These are phyloP conservation scores for Clarias magur DNA, from an alignment of 2,113 vertebrate species.

Conservation along the genomic window DNA sequence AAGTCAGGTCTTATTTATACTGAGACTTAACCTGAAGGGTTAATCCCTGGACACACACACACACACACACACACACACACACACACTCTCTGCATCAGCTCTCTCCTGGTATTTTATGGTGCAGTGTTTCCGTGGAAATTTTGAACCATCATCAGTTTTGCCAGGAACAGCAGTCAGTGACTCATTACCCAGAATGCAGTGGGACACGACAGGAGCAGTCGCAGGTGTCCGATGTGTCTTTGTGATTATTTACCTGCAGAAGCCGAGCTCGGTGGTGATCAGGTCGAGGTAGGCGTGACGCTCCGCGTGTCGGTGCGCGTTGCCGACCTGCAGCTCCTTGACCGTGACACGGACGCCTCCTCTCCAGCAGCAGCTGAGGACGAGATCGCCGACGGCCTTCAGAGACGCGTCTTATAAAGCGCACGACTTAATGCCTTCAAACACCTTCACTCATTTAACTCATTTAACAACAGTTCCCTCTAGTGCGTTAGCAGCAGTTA, in stretches of 20 bases:
- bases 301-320: constrained; percentile 56
- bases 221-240: not conserved
- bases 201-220: not conserved
- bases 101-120: not conserved
- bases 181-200: not conserved
- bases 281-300: constrained; percentile 70
- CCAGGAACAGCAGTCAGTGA: not conserved
- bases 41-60: not conserved
- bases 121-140: constrained; percentile 5
- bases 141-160: not conserved
- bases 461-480: not conserved
- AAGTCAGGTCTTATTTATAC: not conserved
- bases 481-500: not conserved
- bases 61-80: not conserved
- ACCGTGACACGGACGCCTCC: constrained; percentile 80
- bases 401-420: not conserved
- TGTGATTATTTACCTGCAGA: constrained; percentile 71
- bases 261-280: constrained; percentile 78
- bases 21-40: not conserved
- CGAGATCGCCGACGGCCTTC: not conserved
- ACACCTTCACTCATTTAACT: not conserved
- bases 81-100: not conserved
- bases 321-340: constrained; percentile 70
- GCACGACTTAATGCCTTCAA: not conserved
- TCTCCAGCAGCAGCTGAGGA: constrained; percentile 77